Conservation (phyloP, 2,113 vertebrate species). For the Macroglossus sobrinus region DNA sequence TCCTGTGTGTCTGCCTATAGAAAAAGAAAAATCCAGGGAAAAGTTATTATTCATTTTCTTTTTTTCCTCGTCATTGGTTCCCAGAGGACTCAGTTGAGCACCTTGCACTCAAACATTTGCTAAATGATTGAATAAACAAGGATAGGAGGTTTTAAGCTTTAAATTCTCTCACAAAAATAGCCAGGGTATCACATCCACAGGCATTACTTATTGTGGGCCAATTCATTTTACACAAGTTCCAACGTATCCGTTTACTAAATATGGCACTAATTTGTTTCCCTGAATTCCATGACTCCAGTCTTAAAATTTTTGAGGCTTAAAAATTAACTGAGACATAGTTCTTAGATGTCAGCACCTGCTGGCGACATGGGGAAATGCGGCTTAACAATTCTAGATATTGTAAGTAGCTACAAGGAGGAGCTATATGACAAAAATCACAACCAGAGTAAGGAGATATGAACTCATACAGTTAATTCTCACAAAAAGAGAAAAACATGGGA, state of each 20-base stretch:
- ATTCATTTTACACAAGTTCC: neutral
- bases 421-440: neutral
- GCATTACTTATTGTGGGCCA: neutral
- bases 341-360: slow-evolving; percentile 50
- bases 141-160: neutral
- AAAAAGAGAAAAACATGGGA: neutral
- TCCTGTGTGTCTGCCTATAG: neutral
- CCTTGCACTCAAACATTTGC: neutral
- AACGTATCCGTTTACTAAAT: neutral
- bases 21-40: neutral
- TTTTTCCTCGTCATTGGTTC: neutral
- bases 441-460: neutral
- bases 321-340: neutral
- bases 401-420: neutral
- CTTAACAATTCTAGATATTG: neutral
- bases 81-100: neutral
- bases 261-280: neutral
- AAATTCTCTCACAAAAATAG: neutral
- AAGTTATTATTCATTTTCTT: neutral
- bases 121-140: neutral
- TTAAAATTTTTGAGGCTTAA: neutral
- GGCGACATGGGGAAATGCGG: slow-evolving; percentile 34
- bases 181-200: neutral
- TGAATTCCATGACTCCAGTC: neutral
- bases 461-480: neutral